Base-by-base conservation (phyloP, 2,888 invertebrate species). In the Chrysina gloriosa region DNA sequence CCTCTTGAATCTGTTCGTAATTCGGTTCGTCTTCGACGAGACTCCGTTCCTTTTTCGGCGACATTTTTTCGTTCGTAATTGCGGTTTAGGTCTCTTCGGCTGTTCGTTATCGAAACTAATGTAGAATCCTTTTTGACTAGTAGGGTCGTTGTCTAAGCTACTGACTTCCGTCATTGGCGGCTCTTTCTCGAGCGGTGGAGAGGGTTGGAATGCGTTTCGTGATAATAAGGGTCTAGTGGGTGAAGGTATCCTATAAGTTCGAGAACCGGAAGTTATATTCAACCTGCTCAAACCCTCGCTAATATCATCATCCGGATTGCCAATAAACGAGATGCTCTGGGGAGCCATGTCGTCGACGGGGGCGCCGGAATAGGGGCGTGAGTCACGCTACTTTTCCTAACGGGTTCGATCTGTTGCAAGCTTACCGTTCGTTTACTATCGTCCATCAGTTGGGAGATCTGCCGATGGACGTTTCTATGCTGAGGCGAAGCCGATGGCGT, bases 251-350 rank as follows among this genome's bases (percentile, higher is more conserved):
- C 95, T 89, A 82, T 96, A 95, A 4, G 95, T 96, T 69, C 94
- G 85, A 79, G 90, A 94, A 65, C 95, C 95, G 29, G 94, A 95
- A 7, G 94, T 92, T 73, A 95, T 95, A 82, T 95, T 91, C 73
- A 95, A 85, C 76, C 91, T 88, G 77, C 90, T 88, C 31, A 58
- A 63, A 77, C 80, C 81, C 76, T 83, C 80, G 45, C 74, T 80
- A 36, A 82, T 76, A 75, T 81, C 80, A 82, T 86, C 86, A 50
- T 84, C 85, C 21, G 89, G 87, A 81, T 88, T 90, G 78, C 94
- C 95, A 74, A 95, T 95, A 79, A 96, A 96, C 65, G 95, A 95
- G 77, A 96, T 95, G 84, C 93, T 95, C 81, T 96, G 96, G 0
- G 96, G 95, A 77, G 94, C 95, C 95, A 96, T 95, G 79, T 94